These are phyloP conservation scores for Mesodorylaimus sp. DNA, from an alignment of 2,888 invertebrate genomes.

Conservation along the genomic window DNA sequence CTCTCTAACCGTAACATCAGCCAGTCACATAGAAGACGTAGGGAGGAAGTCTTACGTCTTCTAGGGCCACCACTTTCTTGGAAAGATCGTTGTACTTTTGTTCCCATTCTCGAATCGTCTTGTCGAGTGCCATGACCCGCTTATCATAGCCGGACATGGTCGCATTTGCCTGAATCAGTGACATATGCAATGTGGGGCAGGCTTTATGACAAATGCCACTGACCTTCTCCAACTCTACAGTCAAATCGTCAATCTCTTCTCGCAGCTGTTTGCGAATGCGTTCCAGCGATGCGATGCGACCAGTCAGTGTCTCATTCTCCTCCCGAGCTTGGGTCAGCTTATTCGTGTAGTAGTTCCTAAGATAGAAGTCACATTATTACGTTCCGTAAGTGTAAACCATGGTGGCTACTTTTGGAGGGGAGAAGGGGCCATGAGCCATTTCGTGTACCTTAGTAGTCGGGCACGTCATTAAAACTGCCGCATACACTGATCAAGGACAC, in stretches of 20 bases:
- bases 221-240: background rate
- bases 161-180: background rate
- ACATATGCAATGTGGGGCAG: background rate
- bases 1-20: too few species aligned
- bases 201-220: background rate
- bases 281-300: background rate
- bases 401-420: too few species aligned
- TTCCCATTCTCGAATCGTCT: background rate
- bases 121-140: background rate
- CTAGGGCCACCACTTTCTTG: background rate
- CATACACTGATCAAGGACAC: too few species aligned
- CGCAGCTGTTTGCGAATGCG: background rate
- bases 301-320: background rate
- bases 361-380: too few species aligned
- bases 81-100: background rate
- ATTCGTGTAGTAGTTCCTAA: background rate
- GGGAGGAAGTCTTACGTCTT: background rate
- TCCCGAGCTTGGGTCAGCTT: background rate
- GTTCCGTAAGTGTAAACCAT: too few species aligned
- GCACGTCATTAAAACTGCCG: too few species aligned
- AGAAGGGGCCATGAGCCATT: too few species aligned
- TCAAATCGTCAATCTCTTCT: background rate
- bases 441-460: too few species aligned
- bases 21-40: too few species aligned
- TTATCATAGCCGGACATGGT: background rate